Base-by-base conservation (phyloP, 2,797 vertebrate species). In the Columba guinea region DNA sequence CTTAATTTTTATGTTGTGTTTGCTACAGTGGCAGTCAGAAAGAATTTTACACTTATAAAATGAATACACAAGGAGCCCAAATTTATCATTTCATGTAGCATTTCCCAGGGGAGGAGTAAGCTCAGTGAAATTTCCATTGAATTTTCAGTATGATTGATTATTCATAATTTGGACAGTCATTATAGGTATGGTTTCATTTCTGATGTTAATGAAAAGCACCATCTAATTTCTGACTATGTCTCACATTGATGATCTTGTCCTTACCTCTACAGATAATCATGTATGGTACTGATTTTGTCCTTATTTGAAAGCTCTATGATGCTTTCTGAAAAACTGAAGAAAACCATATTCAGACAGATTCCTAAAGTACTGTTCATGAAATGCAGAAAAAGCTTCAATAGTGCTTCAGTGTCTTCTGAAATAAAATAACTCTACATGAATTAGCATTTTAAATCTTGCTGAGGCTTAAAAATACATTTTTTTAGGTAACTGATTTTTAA, bases 111-210 rank as follows among this genome's bases (percentile, higher is more conserved):
- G 23, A 84, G 4, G 10, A 37, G 22, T 74, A 23, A 1, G 2
- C 1, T 92, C 12, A 70, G 46, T 89, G 70, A 74, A 63, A 93
- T 79, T 64, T 59, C 11, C 26, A 82, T 92, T 90, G 92, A 60
- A 71, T 89, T 93, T 87, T 90, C 32, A 58, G 32, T 90, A 30
- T 82, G 18, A 82, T 87, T 52, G 51, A 37, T 90, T 84, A 73
- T 84, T 88, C 1, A 1, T 58, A 59, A 82, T 79, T 77, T 77
- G 58, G 26, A 41, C 27, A 18, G 11, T 46, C 32, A 41, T 87
- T 77, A 37, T n/a, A 53, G 5, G 11, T 88, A 84, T 35, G 28
- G 52, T 69, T 93, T 59, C 0, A 88, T 69, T 95, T 84, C 55
- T 67, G 44, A 82, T 59, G 32, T 55, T 77, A 91, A 64, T 63